Evolutionary conservation across 2,888 invertebrate genomes (phyloP).

Genomic region (Apoderus coryli): DNA sequence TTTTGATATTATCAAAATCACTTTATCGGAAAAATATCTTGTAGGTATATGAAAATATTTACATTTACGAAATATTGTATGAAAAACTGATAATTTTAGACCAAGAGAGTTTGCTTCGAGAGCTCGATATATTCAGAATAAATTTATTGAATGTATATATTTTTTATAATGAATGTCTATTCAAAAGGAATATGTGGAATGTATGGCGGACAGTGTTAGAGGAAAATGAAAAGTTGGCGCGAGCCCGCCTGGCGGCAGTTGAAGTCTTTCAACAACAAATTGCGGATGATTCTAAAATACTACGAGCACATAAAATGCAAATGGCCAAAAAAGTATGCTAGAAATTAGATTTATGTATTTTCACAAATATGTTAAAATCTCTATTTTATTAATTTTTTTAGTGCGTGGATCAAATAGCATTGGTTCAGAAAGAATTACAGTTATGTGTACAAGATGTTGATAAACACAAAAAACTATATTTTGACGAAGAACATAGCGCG

Average conservation of each 20-base stretch:
- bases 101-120: no score
- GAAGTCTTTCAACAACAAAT: slow-evolving; percentile 93
- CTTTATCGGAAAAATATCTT: no score
- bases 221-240: slow-evolving; percentile 86
- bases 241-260: slow-evolving; percentile 80
- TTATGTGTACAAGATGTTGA: slow-evolving; percentile 77
- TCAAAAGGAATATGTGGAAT: slow-evolving; percentile 86
- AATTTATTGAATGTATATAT: no score
- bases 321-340: slow-evolving; percentile 64
- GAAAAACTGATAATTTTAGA: no score
- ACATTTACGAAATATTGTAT: no score
- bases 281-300: slow-evolving; percentile 79
- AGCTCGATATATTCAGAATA: no score
- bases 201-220: slow-evolving; percentile 95
- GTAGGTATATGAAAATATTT: no score
- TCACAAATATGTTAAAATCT: no score
- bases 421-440: slow-evolving; percentile 83
- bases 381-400: slow-evolving; percentile 25
- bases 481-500: slow-evolving; percentile 90
- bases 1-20: no score
- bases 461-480: slow-evolving; percentile 87
- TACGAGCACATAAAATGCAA: slow-evolving; percentile 70
- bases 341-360: slow-evolving; percentile 6
- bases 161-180: background rate
- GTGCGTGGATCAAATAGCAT: slow-evolving; percentile 68